Percentiles rank a stretch among this genome's conserved stretches.
These are phyloP conservation scores for Callyntrura guangdongensis DNA, from an alignment of 2,888 invertebrate species.

Conservation along the genomic window DNA sequence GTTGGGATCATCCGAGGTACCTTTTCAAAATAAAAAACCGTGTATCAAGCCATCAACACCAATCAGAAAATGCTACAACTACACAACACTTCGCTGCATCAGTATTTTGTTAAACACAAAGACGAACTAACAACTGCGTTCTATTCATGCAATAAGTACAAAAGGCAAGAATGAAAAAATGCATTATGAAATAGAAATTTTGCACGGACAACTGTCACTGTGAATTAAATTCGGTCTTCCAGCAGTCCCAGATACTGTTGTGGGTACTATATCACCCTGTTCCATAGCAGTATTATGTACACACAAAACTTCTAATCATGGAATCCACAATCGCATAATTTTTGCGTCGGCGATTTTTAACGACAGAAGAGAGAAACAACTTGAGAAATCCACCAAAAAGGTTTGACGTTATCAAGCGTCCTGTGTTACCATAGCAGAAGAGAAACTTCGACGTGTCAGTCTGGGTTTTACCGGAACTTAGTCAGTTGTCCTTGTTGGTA, in stretches of 20 bases:
- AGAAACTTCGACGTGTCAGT: background rate
- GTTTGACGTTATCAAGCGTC: background rate
- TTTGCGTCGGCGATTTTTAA: conserved; percentile 17
- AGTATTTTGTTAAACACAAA: background rate
- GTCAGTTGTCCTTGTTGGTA: conserved; percentile 32
- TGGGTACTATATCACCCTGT: conserved; percentile 74
- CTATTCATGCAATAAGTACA: too few relatives aligned
- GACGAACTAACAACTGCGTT: background rate
- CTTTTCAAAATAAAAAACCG: conserved; percentile 41
- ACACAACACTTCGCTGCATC: background rate
- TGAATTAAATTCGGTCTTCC: conserved; percentile 78
- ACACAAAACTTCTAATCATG: conserved; percentile 53
- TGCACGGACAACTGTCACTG: conserved; percentile 79
- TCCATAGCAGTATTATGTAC: conserved; percentile 70
- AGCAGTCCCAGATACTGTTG: conserved; percentile 71
- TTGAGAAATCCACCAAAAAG: background rate
- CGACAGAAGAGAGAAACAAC: background rate
- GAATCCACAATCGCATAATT: conserved; percentile 42
- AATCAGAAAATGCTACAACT: background rate
- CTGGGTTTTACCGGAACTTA: conserved; percentile 11
- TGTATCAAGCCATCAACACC: background rate
- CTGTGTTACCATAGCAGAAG: background rate
- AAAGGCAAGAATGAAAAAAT: background rate
- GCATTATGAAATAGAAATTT: conserved; percentile 29
- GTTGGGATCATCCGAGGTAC: conserved; percentile 82